These are phyloP conservation scores for Sphaeramia orbicularis DNA, from an alignment of 2,797 vertebrate species.

Conservation along the genomic window DNA sequence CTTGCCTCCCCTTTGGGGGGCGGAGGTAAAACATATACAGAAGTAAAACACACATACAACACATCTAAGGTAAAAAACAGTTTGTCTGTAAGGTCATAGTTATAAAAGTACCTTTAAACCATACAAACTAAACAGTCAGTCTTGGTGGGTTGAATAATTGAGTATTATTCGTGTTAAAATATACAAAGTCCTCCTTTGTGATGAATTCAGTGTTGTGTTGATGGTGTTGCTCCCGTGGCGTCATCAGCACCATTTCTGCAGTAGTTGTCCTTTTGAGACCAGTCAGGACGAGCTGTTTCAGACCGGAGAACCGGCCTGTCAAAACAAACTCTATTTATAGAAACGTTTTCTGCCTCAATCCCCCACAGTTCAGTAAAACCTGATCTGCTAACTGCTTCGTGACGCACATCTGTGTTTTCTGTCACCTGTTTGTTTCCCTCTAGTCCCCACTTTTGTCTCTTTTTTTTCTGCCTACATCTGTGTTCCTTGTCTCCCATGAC, in stretches of 20 bases:
- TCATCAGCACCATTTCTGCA: constrained; percentile 21
- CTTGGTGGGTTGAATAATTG: no score
- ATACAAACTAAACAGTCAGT: no score
- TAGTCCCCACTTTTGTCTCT: neutral
- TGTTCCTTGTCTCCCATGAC: neutral
- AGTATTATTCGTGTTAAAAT: no score
- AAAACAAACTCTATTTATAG: constrained; percentile 61
- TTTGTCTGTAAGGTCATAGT: no score
- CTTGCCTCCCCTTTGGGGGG: no score
- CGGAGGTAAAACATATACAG: no score
- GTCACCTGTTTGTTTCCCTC: constrained; percentile 26
- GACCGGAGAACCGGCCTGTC: constrained; percentile 25
- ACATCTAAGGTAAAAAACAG: no score
- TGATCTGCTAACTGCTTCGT: constrained; percentile 13
- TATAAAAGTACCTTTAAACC: no score
- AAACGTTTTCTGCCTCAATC: constrained; percentile 7
- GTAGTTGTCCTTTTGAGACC: constrained; percentile 18
- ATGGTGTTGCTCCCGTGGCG: constrained; percentile 11
- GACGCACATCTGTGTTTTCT: constrained; percentile 28
- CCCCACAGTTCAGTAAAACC: constrained; percentile 24
- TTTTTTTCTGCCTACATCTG: constrained; percentile 2
- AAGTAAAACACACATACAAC: no score
- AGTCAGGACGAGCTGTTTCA: constrained; percentile 31
- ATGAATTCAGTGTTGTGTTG: no score
- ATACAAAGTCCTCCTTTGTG: no score